Evolutionary conservation across 2,888 invertebrate species (phyloP).

Genomic region (Amphipoea lucens): DNA sequence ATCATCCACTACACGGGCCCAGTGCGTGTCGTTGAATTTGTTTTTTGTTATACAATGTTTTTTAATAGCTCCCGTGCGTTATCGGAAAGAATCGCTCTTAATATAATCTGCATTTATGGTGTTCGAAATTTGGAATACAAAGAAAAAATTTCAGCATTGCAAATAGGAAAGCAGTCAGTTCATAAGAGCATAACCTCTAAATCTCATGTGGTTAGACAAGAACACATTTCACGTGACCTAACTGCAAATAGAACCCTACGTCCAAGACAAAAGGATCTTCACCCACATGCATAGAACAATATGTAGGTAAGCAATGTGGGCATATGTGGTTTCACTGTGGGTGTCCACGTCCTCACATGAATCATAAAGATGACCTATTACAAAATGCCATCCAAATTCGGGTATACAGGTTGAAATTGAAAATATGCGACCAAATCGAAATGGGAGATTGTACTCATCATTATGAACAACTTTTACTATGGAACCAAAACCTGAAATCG

Average conservation of each 20-base stretch:
- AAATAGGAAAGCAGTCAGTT: slow-evolving; percentile 4
- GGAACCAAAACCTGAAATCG: no score
- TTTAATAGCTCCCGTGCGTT: neutral
- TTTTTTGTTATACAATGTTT: neutral
- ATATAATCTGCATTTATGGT: neutral
- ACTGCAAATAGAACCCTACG: slow-evolving; percentile 17
- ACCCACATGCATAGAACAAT: slow-evolving; percentile 1
- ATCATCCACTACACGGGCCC: neutral
- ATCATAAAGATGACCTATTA: neutral
- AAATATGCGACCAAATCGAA: no score
- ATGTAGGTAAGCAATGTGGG: slow-evolving; percentile 8
- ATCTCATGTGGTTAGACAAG: slow-evolving; percentile 1
- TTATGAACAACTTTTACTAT: no score
- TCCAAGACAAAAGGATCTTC: slow-evolving; percentile 14
- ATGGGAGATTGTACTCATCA: no score
- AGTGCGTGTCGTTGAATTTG: neutral
- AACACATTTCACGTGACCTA: slow-evolving; percentile 20
- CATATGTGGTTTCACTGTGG: slow-evolving; percentile 8
- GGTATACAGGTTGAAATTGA: neutral
- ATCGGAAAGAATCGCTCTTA: neutral
- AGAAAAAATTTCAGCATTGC: neutral
- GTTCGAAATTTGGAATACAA: neutral
- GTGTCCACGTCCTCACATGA: neutral
- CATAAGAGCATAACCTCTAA: neutral
- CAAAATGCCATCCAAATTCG: neutral